Conservation (phyloP, 2,888 invertebrate genomes). For the Pilophorus perplexus region DNA sequence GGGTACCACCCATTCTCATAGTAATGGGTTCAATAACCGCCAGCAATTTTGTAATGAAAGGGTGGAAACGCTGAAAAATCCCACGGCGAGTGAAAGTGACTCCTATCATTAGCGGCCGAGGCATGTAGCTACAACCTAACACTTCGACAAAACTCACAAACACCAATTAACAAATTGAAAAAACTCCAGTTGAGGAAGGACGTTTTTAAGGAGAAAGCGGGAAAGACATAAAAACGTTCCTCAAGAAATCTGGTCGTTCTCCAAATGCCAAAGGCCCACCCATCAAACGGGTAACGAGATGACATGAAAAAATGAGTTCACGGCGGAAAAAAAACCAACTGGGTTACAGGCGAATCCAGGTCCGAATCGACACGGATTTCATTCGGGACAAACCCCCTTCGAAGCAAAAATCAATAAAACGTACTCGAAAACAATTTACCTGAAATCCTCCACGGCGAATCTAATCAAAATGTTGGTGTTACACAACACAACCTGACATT, state of each 20-base stretch:
- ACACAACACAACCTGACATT: constrained; percentile 39
- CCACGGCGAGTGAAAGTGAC: constrained; percentile 5
- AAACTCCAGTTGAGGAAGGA: not conserved
- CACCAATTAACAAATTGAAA: not conserved
- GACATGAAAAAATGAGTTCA: constrained; percentile 32
- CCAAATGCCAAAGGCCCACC: constrained; percentile 24
- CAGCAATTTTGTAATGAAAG: too few relatives aligned
- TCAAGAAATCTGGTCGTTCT: constrained; percentile 16
- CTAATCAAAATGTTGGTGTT: constrained; percentile 30
- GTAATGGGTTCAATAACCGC: too few relatives aligned
- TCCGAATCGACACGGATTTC: too few relatives aligned
- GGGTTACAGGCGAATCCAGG: too few relatives aligned
- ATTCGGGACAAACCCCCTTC: too few relatives aligned
- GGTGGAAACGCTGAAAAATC: not conserved
- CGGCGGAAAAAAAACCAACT: constrained; percentile 4
- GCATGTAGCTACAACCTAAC: not conserved
- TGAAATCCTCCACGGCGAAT: not conserved
- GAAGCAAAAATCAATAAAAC: too few relatives aligned
- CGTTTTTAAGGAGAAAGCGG: not conserved
- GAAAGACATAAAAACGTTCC: not conserved
- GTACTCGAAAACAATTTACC: too few relatives aligned
- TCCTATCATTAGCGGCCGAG: not conserved
- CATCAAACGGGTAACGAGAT: constrained; percentile 25
- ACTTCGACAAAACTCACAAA: not conserved
- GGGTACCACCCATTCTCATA: too few relatives aligned